Percentiles rank a stretch among this genome's conserved stretches.
Conservation (phyloP, 2,888 invertebrate genomes). For the Aporophyla nigra region DNA sequence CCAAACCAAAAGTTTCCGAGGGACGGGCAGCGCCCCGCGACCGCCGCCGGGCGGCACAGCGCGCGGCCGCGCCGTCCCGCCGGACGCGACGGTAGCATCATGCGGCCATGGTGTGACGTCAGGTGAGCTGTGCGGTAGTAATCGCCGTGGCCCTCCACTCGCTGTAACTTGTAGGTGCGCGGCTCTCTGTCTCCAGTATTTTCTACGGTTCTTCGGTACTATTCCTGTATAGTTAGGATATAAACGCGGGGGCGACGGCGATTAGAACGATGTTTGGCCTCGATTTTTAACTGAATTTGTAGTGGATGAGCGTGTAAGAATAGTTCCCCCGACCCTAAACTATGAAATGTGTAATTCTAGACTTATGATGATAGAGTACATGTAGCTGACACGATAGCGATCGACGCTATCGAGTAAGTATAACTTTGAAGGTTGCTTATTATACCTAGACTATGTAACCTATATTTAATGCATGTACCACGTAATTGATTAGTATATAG, state of each 20-base stretch:
- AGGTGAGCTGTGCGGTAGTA: conserved; percentile 78
- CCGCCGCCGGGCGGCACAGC: conserved; percentile 48
- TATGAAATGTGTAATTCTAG: conserved; percentile 89
- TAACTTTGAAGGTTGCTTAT: conserved; percentile 79
- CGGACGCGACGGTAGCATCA: conserved; percentile 85
- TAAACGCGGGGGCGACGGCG: conserved; percentile 76
- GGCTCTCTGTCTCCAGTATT: conserved; percentile 54
- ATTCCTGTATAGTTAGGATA: conserved; percentile 54
- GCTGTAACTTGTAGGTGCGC: conserved; percentile 33
- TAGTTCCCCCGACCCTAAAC: conserved; percentile 83
- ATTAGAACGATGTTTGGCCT: conserved; percentile 86
- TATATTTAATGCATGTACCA: conserved; percentile 79
- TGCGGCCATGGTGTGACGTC: conserved; percentile 90
- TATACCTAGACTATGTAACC: conserved; percentile 76
- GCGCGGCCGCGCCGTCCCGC: conserved; percentile 75
- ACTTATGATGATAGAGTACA: conserved; percentile 67
- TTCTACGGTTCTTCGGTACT: conserved; percentile 47
- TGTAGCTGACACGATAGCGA: conserved; percentile 68
- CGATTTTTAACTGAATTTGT: conserved; percentile 85
- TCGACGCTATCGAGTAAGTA: conserved; percentile 69
- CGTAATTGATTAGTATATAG: conserved; percentile 75
- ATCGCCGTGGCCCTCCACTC: conserved; percentile 78
- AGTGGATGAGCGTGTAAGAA: conserved; percentile 75
- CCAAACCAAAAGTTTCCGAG: conserved; percentile 84
- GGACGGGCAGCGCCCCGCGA: conserved; percentile 69